phyloP scores from a whole-genome alignment of 2,113 vertebrate genomes.

The Podocnemis expansa region DNA sequence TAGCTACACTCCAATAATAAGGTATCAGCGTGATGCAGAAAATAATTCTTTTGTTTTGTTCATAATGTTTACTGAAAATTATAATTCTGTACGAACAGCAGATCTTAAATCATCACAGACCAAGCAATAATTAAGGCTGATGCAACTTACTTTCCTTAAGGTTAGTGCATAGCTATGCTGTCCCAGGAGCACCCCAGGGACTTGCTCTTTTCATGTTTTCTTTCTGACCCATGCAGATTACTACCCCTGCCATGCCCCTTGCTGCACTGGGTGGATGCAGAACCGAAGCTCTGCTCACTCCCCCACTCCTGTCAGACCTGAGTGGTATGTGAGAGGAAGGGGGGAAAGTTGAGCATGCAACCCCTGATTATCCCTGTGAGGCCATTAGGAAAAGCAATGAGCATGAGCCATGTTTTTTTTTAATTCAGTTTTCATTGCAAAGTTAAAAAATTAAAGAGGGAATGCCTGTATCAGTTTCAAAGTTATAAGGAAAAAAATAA shows the following conservation, averaged over 20 bases:
- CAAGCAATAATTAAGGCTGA: too few relatives aligned
- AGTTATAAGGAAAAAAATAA: not conserved
- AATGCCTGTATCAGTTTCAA: not conserved
- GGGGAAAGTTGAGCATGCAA: not conserved
- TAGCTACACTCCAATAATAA: not conserved
- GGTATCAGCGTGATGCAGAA: not conserved
- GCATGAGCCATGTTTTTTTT: not conserved
- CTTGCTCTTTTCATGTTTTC: not conserved
- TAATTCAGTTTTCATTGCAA: not conserved
- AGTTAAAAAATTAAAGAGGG: not conserved
- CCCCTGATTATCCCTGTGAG: not conserved
- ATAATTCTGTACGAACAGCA: not conserved
- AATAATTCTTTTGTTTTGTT: not conserved
- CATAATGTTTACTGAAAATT: not conserved
- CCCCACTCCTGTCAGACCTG: not conserved
- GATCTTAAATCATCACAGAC: not conserved
- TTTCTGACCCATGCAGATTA: not conserved
- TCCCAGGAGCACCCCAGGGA: not conserved
- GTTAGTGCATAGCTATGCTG: not conserved
- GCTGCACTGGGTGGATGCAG: not conserved
- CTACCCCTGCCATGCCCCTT: not conserved
- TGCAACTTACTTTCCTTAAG: not conserved
- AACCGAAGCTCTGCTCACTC: accelerated
- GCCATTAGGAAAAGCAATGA: not conserved
- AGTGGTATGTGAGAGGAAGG: not conserved